These are phyloP conservation scores for Prorops nasuta DNA, from an alignment of 1,140 invertebrate genomes.

Conservation along the genomic window DNA sequence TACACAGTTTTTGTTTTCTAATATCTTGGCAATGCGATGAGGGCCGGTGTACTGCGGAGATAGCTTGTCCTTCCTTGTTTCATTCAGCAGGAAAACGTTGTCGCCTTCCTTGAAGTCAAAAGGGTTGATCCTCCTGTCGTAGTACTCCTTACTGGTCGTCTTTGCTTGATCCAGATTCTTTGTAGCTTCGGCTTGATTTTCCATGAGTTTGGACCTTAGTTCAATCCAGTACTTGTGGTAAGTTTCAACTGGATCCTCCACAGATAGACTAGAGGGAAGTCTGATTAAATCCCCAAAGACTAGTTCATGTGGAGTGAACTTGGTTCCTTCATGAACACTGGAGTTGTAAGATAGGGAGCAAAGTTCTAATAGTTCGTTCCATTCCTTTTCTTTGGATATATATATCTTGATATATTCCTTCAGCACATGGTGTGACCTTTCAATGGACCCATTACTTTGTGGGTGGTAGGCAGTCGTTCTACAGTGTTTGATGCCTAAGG, in stretches of 20 bases:
- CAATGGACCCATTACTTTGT: conserved; percentile 21
- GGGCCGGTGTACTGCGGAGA: not conserved
- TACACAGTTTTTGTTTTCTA: not conserved
- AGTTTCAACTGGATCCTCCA: not conserved
- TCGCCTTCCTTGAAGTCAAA: not conserved
- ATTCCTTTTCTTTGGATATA: conserved; percentile 26
- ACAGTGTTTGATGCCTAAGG: not conserved
- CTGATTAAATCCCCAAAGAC: not conserved
- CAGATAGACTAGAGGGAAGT: not conserved
- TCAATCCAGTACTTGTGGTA: not conserved
- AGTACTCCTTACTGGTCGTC: not conserved
- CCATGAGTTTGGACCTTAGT: not conserved
- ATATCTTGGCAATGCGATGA: not conserved
- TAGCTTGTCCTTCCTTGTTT: not conserved
- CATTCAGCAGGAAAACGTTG: not conserved
- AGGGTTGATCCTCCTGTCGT: not conserved
- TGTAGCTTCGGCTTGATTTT: not conserved
- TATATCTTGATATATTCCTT: conserved; percentile 29
- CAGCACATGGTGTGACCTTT: conserved; percentile 26
- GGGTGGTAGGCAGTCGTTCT: conserved; percentile 1
- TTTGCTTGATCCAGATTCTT: not conserved
- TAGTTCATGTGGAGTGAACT: not conserved
- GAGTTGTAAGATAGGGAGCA: conserved; percentile 13
- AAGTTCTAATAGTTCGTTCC: conserved; percentile 33
- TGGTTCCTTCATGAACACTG: conserved; percentile 20